These are phyloP conservation scores for Charadrius vociferus DNA, from an alignment of 2,113 vertebrate species.

Conservation along the genomic window DNA sequence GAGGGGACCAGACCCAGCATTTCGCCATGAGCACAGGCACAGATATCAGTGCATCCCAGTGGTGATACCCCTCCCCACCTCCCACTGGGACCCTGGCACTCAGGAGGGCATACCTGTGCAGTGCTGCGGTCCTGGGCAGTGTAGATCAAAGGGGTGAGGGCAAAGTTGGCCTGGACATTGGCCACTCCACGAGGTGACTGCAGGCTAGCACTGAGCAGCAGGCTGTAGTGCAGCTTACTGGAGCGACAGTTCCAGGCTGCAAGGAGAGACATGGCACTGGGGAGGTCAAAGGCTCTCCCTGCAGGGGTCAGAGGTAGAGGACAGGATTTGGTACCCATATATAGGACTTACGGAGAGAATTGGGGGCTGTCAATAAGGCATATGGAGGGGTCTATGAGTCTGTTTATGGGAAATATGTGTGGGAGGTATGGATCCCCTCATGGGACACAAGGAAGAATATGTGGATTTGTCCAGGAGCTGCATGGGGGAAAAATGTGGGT, in stretches of 20 bases:
- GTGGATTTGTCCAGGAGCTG: not conserved
- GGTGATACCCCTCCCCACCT: not conserved
- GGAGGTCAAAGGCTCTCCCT: not conserved
- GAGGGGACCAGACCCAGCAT: not conserved
- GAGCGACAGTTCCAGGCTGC: not conserved
- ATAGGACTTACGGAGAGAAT: not conserved
- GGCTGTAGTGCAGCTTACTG: not conserved
- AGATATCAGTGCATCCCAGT: not conserved
- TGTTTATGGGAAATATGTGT: not conserved
- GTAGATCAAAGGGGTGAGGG: not conserved
- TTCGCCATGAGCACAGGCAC: not conserved
- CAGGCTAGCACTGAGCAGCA: not conserved
- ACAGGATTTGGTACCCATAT: not conserved
- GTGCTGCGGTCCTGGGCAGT: not conserved
- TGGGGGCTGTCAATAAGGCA: not conserved
- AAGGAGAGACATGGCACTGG: not conserved
- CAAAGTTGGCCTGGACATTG: not conserved
- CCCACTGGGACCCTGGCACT: not conserved
- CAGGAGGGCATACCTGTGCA: not conserved
- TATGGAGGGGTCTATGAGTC: not conserved
- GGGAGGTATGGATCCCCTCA: not conserved
- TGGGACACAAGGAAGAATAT: not conserved
- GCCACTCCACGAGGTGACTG: not conserved
- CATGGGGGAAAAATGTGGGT: not conserved
- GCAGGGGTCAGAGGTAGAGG: fast-evolving